Evolutionary conservation across 1,140 invertebrate genomes (phyloP).

Genomic region (Atta texana): DNA sequence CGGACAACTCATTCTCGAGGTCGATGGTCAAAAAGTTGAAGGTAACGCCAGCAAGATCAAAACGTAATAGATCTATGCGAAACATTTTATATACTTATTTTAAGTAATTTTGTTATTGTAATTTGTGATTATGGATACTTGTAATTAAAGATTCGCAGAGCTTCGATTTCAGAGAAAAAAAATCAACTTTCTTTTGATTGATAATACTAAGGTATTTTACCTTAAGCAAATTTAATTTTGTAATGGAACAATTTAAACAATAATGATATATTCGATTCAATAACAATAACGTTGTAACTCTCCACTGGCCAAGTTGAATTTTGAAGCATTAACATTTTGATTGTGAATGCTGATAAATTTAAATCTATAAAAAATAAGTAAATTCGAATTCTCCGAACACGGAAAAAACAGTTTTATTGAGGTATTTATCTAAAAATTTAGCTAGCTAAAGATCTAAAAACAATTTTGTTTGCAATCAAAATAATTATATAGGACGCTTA

Average conservation of each 20-base stretch:
- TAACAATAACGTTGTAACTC: not conserved
- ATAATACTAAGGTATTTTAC: not conserved
- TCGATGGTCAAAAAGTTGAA: constrained; percentile 95
- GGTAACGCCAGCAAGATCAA: constrained; percentile 86
- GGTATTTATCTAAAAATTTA: no score
- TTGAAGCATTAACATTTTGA: no score
- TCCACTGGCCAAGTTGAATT: no score
- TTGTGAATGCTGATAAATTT: no score
- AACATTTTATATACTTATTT: not conserved
- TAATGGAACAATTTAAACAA: not conserved
- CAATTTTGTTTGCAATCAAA: no score
- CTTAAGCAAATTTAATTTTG: not conserved
- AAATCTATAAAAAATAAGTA: no score
- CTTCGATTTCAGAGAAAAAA: not conserved
- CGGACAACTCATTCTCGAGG: constrained; percentile 96
- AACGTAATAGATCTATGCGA: not conserved
- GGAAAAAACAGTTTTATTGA: no score
- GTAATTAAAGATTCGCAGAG: no score
- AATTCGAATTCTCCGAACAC: no score
- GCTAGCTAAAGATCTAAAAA: no score
- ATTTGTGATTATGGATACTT: not conserved
- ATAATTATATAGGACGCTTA: no score
- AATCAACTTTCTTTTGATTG: no score
- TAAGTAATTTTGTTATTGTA: not conserved
- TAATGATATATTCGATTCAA: not conserved